Evolutionary conservation across 64 coral and sea anemone genomes (phyloP).

Genomic region (Hydrozoanthus tunicans): DNA sequence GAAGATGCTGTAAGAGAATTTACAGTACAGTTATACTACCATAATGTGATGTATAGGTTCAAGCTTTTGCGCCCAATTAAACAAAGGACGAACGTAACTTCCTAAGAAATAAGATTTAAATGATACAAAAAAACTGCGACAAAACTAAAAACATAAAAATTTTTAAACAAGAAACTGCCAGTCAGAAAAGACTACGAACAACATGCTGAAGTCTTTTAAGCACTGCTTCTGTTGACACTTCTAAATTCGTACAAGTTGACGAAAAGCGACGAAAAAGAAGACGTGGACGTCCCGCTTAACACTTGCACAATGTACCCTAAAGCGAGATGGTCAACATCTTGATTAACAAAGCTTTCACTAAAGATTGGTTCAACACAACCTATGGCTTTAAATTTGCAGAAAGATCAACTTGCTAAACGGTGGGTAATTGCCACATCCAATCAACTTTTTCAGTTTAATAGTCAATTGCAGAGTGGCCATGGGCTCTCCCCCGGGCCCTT

Average conservation of each 20-base stretch:
- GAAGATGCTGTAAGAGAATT: too few species aligned
- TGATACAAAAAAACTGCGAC: too few species aligned
- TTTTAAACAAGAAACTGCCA: too few species aligned
- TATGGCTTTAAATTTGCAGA: slow-evolving; percentile 55
- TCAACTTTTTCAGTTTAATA: slow-evolving; percentile 50
- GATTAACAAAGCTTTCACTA: slow-evolving; percentile 51
- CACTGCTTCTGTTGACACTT: slow-evolving; percentile 45
- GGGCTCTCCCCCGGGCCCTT: too few species aligned
- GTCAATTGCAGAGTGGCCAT: background rate
- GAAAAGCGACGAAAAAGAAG: background rate
- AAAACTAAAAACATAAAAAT: too few species aligned
- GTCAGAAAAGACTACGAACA: too few species aligned
- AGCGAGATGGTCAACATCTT: slow-evolving; percentile 19
- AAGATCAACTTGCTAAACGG: slow-evolving; percentile 21
- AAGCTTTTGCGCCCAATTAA: too few species aligned
- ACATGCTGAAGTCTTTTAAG: slow-evolving; percentile 2
- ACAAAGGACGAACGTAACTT: too few species aligned
- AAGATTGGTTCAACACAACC: slow-evolving; percentile 61
- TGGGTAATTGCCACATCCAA: slow-evolving; percentile 50
- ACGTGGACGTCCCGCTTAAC: background rate
- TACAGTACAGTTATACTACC: too few species aligned
- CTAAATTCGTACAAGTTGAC: slow-evolving; percentile 33
- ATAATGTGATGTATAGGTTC: too few species aligned
- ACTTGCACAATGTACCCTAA: slow-evolving; percentile 5
- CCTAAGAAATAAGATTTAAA: too few species aligned